Evolutionary conservation across 2,113 vertebrate genomes (phyloP), one percentile per base, ranked within the genome.

Genomic region (Podarcis muralis): DNA sequence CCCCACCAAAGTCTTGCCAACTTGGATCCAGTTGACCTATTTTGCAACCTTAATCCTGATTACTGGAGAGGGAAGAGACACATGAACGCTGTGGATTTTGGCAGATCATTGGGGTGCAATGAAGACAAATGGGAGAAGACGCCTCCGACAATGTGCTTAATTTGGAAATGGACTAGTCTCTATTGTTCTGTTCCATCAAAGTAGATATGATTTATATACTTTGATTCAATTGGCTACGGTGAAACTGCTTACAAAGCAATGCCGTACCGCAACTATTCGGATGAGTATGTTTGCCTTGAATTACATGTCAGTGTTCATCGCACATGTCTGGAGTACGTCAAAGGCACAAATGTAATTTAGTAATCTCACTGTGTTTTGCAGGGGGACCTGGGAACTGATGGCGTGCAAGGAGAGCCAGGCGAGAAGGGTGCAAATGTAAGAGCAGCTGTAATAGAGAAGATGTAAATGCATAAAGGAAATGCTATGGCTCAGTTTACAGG

Each of bases 401-500:
- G 95, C 43, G 30, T 53, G 6, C 89, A 35, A 72, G 96, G 96
- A 48, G 87, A 90, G 30, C 15, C 43, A 1, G 96, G 96, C 74
- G 71, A 74, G 86, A 71, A 74, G 4, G 96, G 96, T 15, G 43
- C 76, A 79, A 76, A 40, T 91, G 96, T 96, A 96, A 91, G 95
- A 91, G 8, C 1, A 69, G 0, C 18, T 84, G 53, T 71, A 43
- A 25, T 1, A 2, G 1, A 85, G 12, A 18, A 85, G 75, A 72
- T 80, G 6, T 15, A 71, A 32, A 27, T n/a, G 20, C 22, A 25
- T 78, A 12, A 53, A 62, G 48, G 32, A 59, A 4, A 85, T 83
- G 2, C 72, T 40, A 27, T 25, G 65, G 0, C 72, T 69, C 37
- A 5, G 0, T 0, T 57, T 89, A 7, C 71, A 30, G 5, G 2